Conservation (phyloP, 2,888 invertebrate genomes). For the Pseudoips prasinana region DNA sequence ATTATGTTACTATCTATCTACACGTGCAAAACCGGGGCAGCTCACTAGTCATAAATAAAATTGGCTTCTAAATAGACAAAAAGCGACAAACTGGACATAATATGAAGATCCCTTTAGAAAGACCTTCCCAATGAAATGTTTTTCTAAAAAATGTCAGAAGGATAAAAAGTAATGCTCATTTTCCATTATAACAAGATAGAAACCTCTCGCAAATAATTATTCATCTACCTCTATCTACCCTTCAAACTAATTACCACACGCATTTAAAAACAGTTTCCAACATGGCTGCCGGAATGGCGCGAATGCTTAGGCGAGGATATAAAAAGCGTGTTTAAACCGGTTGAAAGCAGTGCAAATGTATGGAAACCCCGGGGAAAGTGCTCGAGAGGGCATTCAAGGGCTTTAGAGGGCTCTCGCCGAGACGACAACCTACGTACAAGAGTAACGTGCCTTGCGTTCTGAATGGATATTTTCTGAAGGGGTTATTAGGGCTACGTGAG, state of each 20-base stretch:
- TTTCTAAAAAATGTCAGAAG: no score
- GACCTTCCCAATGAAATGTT: no score
- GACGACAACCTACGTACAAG: constrained; percentile 30
- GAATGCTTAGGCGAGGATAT: constrained; percentile 22
- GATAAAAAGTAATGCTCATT: no score
- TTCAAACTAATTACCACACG: constrained; percentile 6
- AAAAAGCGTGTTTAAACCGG: constrained; percentile 31
- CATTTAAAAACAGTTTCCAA: constrained; percentile 21
- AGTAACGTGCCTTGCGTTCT: constrained; percentile 20
- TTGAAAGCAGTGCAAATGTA: constrained; percentile 39
- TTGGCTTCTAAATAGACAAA: no score
- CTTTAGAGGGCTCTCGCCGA: constrained; percentile 21
- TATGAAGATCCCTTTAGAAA: no score
- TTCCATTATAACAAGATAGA: no score
- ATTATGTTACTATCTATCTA: no score
- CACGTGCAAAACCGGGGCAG: no score
- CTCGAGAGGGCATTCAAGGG: constrained; percentile 29
- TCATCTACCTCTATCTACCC: neutral
- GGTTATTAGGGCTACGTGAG: constrained; percentile 9
- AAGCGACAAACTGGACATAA: no score
- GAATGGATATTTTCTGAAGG: constrained; percentile 17
- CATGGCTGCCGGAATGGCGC: constrained; percentile 24
- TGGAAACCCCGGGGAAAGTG: constrained; percentile 22
- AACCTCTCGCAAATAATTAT: no score
- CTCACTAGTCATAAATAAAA: no score